Base-by-base conservation (phyloP, 1,140 invertebrate genomes). In the Drosophila paulistorum region DNA sequence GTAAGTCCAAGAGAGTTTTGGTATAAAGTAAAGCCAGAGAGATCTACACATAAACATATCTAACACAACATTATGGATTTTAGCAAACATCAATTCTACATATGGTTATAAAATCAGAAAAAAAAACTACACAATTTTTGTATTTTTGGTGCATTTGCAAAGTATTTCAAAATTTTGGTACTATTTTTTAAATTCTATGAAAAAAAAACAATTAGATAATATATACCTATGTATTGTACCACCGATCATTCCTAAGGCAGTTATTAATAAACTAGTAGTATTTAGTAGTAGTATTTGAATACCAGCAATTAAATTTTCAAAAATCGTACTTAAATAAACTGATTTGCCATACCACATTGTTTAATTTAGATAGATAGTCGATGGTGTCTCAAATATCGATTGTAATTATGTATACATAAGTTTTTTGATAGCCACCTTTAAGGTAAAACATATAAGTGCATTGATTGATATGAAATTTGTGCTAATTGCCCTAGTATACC, bases 1-100 rank as follows among this genome's bases (percentile, higher is more conserved):
- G 45, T 51, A 51, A 51, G 45, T 51, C 45, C 45, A 51, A 51
- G 45, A 51, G 10, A 59, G 33, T 59, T 37, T 11, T n/a, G 35
- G 57, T 37, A 59, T 20, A 59, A 35, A 59, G 57, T 59, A 33
- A 17, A 59, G 45, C 45, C 45, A 59, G 57, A 59, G 33, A 17
- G 35, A 37, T 37, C 35, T 51, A 14, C 14, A 51, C 11, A 51
- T 51, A 51, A 20, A 51, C 17, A 48, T 48, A 48, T 20, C 45
- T 48, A 48, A 48, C 14, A 48, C 45, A 51, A 51, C 17, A 37
- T 10, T 37, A 11, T 37, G 10, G 3, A 37, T 37, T 6, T 7
- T 30, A 30, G 30, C 30, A 30, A 30, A 30, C 26, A 30, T 5
- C 30, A 30, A 30, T 30, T 30, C 26, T 30, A 30, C 26, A 30